Percentiles rank a stretch among this genome's conserved stretches.
These are phyloP conservation scores for Amphipyra tragopoginis DNA, from an alignment of 2,888 invertebrate genomes.

Conservation along the genomic window DNA sequence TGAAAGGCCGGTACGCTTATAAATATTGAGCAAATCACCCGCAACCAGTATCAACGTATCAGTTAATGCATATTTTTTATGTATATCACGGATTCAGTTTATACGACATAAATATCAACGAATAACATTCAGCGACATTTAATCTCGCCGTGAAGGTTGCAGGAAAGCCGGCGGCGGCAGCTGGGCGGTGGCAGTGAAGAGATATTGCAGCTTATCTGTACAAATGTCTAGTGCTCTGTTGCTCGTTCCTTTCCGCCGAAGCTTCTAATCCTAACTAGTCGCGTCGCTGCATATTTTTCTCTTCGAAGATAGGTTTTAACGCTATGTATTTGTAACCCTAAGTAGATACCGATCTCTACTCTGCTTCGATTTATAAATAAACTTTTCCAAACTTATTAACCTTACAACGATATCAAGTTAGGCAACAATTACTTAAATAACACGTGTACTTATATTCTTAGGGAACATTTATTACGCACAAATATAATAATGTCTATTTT, in stretches of 20 bases:
- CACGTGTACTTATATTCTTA: background rate
- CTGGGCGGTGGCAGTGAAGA: constrained; percentile 1
- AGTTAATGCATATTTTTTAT: constrained; percentile 13
- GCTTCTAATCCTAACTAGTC: constrained; percentile 11
- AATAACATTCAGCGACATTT: background rate
- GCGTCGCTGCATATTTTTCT: background rate
- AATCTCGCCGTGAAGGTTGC: constrained; percentile 20
- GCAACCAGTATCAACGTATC: background rate
- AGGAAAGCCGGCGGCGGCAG: background rate
- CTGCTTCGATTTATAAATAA: background rate
- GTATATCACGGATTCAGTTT: constrained; percentile 11
- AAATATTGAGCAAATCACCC: constrained; percentile 12
- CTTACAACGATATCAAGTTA: background rate
- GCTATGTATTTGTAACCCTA: background rate
- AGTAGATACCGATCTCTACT: too few species aligned
- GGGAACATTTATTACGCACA: constrained; percentile 3
- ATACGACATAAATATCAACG: constrained; percentile 7
- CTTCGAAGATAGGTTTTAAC: background rate
- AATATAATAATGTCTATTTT: constrained; percentile 4
- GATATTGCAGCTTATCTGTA: constrained; percentile 21
- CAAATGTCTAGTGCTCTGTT: constrained; percentile 3
- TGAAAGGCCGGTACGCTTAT: background rate
- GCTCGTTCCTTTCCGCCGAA: constrained; percentile 2
- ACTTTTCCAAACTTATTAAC: background rate
- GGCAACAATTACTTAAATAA: background rate